Evolutionary conservation across 2,113 vertebrate species (phyloP).

Genomic region (Prionailurus bengalensis): DNA sequence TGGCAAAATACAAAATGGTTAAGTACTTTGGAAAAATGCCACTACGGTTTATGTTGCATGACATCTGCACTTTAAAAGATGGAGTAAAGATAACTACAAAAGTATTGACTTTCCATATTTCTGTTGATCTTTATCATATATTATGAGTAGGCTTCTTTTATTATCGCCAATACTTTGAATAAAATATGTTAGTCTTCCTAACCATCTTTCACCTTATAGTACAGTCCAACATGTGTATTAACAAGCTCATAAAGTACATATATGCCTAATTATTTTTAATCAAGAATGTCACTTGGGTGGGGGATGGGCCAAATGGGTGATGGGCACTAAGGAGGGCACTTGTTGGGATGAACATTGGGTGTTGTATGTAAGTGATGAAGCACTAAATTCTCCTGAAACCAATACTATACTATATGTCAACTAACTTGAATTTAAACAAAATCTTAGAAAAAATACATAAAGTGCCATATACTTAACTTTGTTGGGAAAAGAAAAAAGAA

Average conservation of each 20-base stretch:
- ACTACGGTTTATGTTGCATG: not conserved
- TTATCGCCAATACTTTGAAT: not conserved
- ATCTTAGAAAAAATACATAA: no score
- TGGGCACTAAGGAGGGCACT: no score
- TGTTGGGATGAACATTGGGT: no score
- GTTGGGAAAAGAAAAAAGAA: not conserved
- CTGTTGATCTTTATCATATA: not conserved
- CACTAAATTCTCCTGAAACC: no score
- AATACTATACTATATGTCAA: no score
- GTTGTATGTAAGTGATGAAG: no score
- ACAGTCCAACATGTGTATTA: not conserved
- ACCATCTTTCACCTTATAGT: not conserved
- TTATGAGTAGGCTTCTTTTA: not conserved
- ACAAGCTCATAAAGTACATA: not conserved
- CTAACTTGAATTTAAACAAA: no score
- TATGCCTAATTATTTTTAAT: constrained; percentile 41
- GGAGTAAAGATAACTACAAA: not conserved
- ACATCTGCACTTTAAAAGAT: not conserved
- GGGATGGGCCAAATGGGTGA: no score
- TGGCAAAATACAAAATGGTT: not conserved
- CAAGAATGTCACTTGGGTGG: not conserved
- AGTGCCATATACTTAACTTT: no score
- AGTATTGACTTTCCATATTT: not conserved
- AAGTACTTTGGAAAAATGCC: not conserved
- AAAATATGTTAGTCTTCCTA: not conserved